These are phyloP conservation scores for Nicator chloris DNA, from an alignment of 2,113 vertebrate species.

Conservation along the genomic window DNA sequence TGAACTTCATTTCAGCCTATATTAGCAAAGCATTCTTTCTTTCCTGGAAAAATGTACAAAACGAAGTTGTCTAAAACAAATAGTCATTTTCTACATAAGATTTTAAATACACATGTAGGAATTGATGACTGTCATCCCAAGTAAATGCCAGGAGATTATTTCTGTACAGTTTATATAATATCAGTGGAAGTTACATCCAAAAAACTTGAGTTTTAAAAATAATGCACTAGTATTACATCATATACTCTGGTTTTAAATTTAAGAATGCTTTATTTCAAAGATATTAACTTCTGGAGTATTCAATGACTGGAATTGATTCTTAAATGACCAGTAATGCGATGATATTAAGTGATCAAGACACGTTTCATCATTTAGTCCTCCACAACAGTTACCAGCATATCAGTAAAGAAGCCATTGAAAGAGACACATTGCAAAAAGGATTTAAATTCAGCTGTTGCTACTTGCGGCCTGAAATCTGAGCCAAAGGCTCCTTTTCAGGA, in stretches of 20 bases:
- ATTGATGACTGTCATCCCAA: slow-evolving; percentile 7
- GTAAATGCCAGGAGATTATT: slow-evolving; percentile 33
- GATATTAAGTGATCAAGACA: background rate
- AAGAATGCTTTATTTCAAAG: background rate
- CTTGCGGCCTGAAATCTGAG: background rate
- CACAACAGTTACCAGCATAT: background rate
- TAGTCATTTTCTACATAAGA: background rate
- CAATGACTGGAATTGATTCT: background rate
- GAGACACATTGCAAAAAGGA: background rate
- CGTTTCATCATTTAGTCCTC: background rate
- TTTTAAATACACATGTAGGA: slow-evolving; percentile 6
- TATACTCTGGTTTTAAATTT: background rate
- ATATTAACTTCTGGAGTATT: background rate
- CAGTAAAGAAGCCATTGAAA: background rate
- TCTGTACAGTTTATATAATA: slow-evolving; percentile 39
- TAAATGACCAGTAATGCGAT: background rate
- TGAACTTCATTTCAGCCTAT: background rate
- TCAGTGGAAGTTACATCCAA: background rate
- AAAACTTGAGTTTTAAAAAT: background rate
- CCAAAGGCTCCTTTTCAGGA: background rate
- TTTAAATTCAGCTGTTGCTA: background rate
- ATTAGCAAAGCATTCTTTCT: background rate
- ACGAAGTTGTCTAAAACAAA: background rate
- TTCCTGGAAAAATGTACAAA: background rate
- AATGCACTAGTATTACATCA: background rate